Evolutionary conservation across 2,797 vertebrate species (phyloP).

Genomic region (Catharus ustulatus): DNA sequence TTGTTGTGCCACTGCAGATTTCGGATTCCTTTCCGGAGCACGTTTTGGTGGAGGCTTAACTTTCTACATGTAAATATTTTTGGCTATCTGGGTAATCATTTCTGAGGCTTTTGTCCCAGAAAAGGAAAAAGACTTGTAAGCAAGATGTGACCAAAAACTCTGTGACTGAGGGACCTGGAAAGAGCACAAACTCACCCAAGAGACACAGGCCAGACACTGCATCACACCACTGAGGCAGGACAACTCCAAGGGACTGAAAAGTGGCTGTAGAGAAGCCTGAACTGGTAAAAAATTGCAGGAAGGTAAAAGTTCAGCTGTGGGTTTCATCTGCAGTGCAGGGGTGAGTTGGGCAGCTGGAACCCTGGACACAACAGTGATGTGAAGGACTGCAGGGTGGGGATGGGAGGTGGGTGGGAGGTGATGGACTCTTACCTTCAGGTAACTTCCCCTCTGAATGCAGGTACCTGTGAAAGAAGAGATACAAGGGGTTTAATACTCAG

Average conservation of each 20-base stretch:
- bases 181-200: background rate
- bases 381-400: background rate
- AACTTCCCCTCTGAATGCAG: constrained; percentile 80
- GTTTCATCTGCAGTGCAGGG: background rate
- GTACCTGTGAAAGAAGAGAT: constrained; percentile 77
- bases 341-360: background rate
- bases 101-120: background rate
- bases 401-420: background rate
- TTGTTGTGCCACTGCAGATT: background rate
- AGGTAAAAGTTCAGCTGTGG: background rate
- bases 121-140: background rate
- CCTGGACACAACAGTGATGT: background rate
- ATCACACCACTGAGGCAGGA: background rate
- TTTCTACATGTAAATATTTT: background rate
- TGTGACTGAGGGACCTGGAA: background rate
- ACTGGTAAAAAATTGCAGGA: background rate
- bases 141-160: background rate
- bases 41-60: background rate
- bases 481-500: background rate
- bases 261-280: background rate
- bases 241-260: background rate
- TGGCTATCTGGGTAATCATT: background rate
- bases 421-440: constrained; percentile 82
- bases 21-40: background rate
- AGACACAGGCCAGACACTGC: background rate